A percentile compares a stretch with the other conserved stretches of the same genome.
Evolutionary conservation across 2,797 vertebrate species (phyloP).

Genomic region (Lutjanus argentimaculatus): DNA sequence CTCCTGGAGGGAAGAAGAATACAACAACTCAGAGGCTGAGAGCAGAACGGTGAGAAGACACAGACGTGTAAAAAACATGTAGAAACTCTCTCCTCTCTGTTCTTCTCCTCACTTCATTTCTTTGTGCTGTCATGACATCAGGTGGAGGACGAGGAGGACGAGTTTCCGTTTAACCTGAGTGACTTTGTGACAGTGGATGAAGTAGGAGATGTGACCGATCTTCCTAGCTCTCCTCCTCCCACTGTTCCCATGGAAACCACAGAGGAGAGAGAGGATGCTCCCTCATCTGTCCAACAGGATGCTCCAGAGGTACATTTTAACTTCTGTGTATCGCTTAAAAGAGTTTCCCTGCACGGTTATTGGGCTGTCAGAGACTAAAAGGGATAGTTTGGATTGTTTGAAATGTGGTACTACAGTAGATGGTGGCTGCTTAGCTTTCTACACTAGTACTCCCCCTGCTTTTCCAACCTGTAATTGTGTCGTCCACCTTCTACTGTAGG

Average conservation of each 20-base stretch:
- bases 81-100: neutral
- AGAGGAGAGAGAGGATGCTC: neutral
- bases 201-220: conserved; percentile 85
- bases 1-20: conserved; percentile 12
- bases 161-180: conserved; percentile 91
- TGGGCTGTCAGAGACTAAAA: neutral
- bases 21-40: neutral
- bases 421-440: neutral
- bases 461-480: too few species aligned
- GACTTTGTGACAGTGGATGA: conserved; percentile 95
- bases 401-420: too few species aligned
- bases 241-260: conserved; percentile 34
- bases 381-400: too few species aligned
- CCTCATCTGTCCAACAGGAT: conserved; percentile 18
- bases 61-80: rapidly evolving
- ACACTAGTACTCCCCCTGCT: too few species aligned
- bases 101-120: rapidly evolving
- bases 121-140: neutral
- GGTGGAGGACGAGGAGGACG: conserved; percentile 44
- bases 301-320: conserved; percentile 28
- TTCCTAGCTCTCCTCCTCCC: conserved; percentile 37
- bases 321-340: too few species aligned
- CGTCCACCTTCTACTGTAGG: neutral
- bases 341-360: neutral
- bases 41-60: conserved; percentile 53